Evolutionary conservation across 2,888 invertebrate species (phyloP).

Genomic region (Papilio demoleus): DNA sequence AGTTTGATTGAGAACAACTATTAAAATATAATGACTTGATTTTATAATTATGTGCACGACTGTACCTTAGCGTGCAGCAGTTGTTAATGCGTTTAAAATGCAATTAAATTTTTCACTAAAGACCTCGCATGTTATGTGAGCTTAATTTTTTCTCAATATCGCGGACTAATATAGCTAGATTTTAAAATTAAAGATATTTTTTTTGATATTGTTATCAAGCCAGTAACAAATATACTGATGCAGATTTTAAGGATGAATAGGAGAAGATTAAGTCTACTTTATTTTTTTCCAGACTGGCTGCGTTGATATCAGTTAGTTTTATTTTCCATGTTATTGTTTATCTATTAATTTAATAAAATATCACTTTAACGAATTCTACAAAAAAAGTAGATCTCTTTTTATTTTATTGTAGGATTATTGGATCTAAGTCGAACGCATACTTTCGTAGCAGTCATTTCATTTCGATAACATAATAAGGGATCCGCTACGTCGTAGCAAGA

Average conservation of each 20-base stretch:
- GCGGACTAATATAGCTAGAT: not conserved
- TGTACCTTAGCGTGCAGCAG: slow-evolving; percentile 5
- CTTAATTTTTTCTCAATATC: slow-evolving; percentile 2
- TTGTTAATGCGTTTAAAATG: slow-evolving; percentile 15
- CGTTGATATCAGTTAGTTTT: too few species aligned
- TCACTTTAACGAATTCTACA: too few species aligned
- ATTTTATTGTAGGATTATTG: not conserved
- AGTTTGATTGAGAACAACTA: too few species aligned
- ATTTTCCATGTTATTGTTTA: not conserved
- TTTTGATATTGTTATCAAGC: not conserved
- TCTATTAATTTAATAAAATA: too few species aligned
- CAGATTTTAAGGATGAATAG: not conserved
- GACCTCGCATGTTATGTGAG: not conserved
- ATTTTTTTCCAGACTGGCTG: too few species aligned
- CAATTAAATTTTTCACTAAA: slow-evolving; percentile 9
- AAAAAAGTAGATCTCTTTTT: not conserved
- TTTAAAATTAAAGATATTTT: not conserved
- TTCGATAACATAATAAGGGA: slow-evolving; percentile 20
- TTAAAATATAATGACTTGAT: too few species aligned
- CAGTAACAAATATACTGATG: not conserved
- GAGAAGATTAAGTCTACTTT: too few species aligned
- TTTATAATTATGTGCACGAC: not conserved
- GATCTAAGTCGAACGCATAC: slow-evolving; percentile 20
- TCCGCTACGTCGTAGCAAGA: slow-evolving; percentile 18
- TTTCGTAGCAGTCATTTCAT: slow-evolving; percentile 21